These are phyloP conservation scores for Macrosoma leucophasiata DNA, from an alignment of 2,888 invertebrate species.

Conservation along the genomic window DNA sequence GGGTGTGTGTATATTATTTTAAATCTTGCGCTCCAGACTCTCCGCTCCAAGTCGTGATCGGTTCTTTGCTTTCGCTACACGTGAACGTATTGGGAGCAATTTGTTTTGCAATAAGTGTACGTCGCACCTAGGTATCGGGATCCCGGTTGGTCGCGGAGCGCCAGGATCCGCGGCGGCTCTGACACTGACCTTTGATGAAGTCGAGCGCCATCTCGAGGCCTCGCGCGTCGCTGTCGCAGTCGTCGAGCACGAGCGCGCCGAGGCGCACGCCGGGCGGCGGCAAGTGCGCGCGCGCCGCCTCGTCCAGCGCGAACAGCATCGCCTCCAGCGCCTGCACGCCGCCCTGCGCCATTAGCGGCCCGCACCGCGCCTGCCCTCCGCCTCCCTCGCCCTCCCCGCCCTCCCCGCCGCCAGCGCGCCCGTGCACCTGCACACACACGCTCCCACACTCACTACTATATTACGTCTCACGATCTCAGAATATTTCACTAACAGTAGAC, in stretches of 20 bases:
- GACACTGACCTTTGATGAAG: conserved; percentile 87
- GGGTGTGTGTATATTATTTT: too few relatives aligned
- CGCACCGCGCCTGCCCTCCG: conserved; percentile 77
- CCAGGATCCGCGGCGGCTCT: background rate
- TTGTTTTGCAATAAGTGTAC: too few relatives aligned
- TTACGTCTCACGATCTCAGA: too few relatives aligned
- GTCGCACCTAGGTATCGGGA: too few relatives aligned
- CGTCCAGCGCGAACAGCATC: conserved; percentile 91
- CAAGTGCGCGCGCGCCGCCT: conserved; percentile 76
- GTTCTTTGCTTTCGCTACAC: too few relatives aligned
- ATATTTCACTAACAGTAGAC: too few relatives aligned
- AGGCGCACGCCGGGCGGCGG: conserved; percentile 83
- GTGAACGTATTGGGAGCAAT: too few relatives aligned
- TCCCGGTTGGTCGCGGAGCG: too few relatives aligned
- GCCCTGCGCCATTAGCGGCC: conserved; percentile 93
- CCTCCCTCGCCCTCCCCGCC: too few relatives aligned
- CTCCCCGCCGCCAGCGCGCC: conserved; percentile 78
- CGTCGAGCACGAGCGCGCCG: conserved; percentile 91
- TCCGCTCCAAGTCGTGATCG: too few relatives aligned
- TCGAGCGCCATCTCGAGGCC: conserved; percentile 95
- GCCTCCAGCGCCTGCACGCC: conserved; percentile 89
- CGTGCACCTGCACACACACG: conserved; percentile 75
- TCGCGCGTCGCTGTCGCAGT: conserved; percentile 94
- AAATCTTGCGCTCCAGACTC: too few relatives aligned
- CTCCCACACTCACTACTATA: conserved; percentile 8